Evolutionary conservation across 1,140 invertebrate species (phyloP).

Genomic region (Apolygus lucorum): DNA sequence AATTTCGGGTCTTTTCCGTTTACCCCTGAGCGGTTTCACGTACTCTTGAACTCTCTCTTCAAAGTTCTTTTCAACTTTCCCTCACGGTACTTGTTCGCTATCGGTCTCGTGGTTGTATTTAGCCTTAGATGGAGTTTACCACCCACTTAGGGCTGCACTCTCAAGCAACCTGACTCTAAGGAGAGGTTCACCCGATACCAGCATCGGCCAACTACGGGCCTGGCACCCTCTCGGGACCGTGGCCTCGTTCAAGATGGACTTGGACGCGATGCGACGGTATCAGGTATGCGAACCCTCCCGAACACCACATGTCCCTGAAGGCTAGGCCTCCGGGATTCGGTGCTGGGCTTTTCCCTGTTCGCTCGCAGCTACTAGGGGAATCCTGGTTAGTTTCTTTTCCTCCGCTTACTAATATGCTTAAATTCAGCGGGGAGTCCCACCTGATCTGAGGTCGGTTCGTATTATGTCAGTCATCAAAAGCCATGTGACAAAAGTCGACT

Average conservation of each 20-base stretch:
- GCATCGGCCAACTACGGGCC: slow-evolving; percentile 49
- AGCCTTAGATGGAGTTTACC: slow-evolving; percentile 80
- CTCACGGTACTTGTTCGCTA: slow-evolving; percentile 85
- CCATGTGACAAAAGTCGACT: no score
- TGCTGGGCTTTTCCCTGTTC: slow-evolving; percentile 68
- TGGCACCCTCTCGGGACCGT: slow-evolving; percentile 56
- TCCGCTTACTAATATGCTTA: slow-evolving; percentile 86
- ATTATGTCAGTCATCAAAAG: not conserved
- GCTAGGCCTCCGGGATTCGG: slow-evolving; percentile 42
- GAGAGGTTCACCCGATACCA: slow-evolving; percentile 47
- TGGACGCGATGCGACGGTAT: slow-evolving; percentile 46
- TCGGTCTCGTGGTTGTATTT: slow-evolving; percentile 75
- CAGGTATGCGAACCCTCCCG: slow-evolving; percentile 45
- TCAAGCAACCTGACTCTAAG: slow-evolving; percentile 75
- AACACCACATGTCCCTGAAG: slow-evolving; percentile 57
- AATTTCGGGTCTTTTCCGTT: slow-evolving; percentile 44
- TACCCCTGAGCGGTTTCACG: slow-evolving; percentile 69
- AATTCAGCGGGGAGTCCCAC: slow-evolving; percentile 67
- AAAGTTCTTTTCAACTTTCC: slow-evolving; percentile 86
- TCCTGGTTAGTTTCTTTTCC: slow-evolving; percentile 87
- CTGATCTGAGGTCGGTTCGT: slow-evolving; percentile 54
- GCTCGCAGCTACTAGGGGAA: slow-evolving; percentile 80
- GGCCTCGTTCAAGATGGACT: slow-evolving; percentile 60
- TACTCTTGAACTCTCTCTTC: slow-evolving; percentile 81
- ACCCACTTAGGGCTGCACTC: slow-evolving; percentile 74